phyloP scores from a whole-genome alignment of 2,888 invertebrate species.

The Gastracanthus pulcherrimus region DNA sequence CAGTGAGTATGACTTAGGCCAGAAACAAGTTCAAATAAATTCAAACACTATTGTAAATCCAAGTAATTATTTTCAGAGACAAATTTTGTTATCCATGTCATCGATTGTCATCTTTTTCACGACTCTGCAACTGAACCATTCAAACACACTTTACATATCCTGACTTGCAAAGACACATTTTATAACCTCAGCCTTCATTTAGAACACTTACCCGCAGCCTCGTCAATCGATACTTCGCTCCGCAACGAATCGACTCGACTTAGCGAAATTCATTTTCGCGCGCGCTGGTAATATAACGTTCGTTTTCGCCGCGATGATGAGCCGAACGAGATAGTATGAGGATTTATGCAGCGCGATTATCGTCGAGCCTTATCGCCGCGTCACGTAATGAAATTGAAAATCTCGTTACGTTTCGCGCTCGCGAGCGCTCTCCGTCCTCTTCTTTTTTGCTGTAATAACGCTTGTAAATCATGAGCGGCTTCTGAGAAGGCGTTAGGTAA shows the following conservation, averaged over 20 bases:
- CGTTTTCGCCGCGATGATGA: conserved; percentile 39
- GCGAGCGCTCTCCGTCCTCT: neutral
- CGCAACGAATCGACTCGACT: neutral
- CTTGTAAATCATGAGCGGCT: conserved; percentile 31
- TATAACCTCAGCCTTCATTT: too few species aligned
- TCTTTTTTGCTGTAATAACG: conserved; percentile 21
- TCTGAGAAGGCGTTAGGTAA: conserved; percentile 26
- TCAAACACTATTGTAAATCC: too few species aligned
- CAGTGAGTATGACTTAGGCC: too few species aligned
- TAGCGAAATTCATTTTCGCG: conserved; percentile 36
- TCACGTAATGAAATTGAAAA: conserved; percentile 57
- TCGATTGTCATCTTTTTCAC: too few species aligned
- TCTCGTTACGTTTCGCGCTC: conserved; percentile 45
- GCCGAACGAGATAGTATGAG: conserved; percentile 33
- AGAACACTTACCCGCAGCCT: neutral
- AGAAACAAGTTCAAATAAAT: too few species aligned
- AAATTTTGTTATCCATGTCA: too few species aligned
- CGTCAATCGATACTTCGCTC: conserved; percentile 29
- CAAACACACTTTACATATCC: too few species aligned
- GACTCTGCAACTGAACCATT: too few species aligned
- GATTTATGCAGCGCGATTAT: conserved; percentile 54
- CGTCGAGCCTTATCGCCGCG: conserved; percentile 38
- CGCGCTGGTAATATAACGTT: neutral
- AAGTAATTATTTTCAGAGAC: too few species aligned
- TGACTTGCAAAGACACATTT: neutral